Evolutionary conservation across 2,888 invertebrate species (phyloP).

Genomic region (Xanthia icteritia): DNA sequence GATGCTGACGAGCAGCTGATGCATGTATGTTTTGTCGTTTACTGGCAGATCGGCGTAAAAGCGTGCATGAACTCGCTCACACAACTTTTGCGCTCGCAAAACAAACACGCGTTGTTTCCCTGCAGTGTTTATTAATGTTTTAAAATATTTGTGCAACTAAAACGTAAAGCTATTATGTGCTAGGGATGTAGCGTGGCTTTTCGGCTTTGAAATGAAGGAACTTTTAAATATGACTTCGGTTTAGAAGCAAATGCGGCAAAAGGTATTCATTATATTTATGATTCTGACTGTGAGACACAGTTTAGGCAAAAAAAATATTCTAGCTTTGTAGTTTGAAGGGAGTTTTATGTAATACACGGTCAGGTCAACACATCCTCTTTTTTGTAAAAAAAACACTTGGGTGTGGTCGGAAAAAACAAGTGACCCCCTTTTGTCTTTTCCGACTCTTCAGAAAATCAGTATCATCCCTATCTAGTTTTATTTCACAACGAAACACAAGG

Average conservation of each 20-base stretch:
- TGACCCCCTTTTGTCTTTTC: constrained; percentile 16
- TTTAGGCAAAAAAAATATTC: not conserved
- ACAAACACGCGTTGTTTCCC: constrained; percentile 40
- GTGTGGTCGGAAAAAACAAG: not conserved
- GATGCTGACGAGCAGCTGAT: constrained; percentile 51
- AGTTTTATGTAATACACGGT: not conserved
- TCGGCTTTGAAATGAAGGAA: not conserved
- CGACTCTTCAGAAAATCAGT: constrained; percentile 10
- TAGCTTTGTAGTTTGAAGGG: not conserved
- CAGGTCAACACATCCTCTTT: not conserved
- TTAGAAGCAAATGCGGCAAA: not conserved
- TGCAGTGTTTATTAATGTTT: constrained; percentile 40
- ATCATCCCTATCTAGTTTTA: constrained; percentile 20
- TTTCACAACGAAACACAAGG: constrained; percentile 13
- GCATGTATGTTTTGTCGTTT: constrained; percentile 43
- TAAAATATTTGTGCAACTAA: constrained; percentile 35
- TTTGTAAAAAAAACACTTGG: constrained; percentile 2
- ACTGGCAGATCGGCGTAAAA: constrained; percentile 48
- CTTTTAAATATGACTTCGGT: not conserved
- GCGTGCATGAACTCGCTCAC: constrained; percentile 36
- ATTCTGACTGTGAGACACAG: not conserved
- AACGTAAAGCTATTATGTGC: constrained; percentile 18
- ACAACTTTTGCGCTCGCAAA: constrained; percentile 49
- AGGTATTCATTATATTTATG: not conserved
- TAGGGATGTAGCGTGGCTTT: constrained; percentile 12